Conservation (phyloP, 2,888 invertebrate species). For the Sinopyrophorus schimmeli region DNA sequence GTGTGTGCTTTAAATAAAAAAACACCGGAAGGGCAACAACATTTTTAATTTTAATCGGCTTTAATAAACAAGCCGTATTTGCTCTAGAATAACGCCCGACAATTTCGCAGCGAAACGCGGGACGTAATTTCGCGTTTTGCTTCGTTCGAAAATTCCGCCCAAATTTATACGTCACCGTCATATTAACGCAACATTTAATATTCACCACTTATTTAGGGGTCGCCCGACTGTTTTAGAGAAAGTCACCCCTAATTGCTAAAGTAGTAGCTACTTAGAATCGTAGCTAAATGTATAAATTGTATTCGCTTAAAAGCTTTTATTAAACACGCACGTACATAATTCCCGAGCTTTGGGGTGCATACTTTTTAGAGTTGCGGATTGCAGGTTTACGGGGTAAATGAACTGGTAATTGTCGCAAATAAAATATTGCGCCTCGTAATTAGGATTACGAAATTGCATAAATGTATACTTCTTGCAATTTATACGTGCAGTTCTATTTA, state of each 20-base stretch:
- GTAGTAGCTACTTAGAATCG: constrained; percentile 17
- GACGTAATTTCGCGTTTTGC: neutral
- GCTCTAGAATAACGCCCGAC: neutral
- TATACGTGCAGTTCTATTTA: too few species aligned
- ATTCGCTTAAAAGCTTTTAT: constrained; percentile 20
- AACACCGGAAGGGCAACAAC: neutral
- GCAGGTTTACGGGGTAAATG: constrained; percentile 1
- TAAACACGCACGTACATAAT: constrained; percentile 18
- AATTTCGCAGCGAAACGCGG: neutral
- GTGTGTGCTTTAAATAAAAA: too few species aligned
- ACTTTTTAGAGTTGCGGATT: constrained; percentile 1
- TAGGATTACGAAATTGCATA: too few species aligned
- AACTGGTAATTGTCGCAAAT: constrained; percentile 5
- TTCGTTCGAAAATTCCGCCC: too few species aligned
- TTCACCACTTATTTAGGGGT: constrained; percentile 19
- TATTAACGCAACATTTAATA: constrained; percentile 16
- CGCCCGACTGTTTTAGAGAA: constrained; percentile 9
- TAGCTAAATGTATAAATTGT: constrained; percentile 15
- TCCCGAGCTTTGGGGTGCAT: constrained; percentile 6
- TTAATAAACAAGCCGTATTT: neutral
- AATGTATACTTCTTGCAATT: too few species aligned
- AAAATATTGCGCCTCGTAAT: neutral
- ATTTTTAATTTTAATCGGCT: neutral
- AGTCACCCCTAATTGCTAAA: constrained; percentile 10
- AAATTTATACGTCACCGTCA: constrained; percentile 10